Evolutionary conservation across 37 sponge, comb jelly and placozoan genomes (phyloP).

Genomic region (Dysidea cf. avara): DNA sequence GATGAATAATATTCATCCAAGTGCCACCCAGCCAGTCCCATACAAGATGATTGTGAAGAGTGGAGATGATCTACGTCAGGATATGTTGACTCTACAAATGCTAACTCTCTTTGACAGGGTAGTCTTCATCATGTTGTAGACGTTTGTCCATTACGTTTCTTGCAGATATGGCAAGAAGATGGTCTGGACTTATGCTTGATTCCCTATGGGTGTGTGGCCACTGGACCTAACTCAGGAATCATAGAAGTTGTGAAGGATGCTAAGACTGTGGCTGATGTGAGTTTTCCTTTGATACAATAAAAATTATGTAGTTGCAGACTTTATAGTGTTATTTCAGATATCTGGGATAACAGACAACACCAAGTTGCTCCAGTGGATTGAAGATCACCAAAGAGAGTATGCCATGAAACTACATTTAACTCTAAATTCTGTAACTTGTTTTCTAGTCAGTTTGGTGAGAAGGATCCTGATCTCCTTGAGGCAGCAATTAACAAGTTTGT

Average conservation of each 20-base stretch:
- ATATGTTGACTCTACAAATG: constrained; percentile 67
- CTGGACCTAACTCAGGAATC: constrained; percentile 70
- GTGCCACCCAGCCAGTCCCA: constrained; percentile 8
- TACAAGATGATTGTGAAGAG: constrained; percentile 54
- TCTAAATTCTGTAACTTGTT: too few relatives aligned
- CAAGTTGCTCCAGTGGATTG: constrained; percentile 53
- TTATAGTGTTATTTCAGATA: constrained; percentile 6
- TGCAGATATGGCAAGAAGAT: constrained; percentile 77
- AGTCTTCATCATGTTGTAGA: background rate
- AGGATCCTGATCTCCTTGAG: constrained; percentile 40
- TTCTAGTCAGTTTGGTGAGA: constrained; percentile 53
- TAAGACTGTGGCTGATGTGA: constrained; percentile 54
- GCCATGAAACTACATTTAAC: background rate
- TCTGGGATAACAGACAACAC: constrained; percentile 27
- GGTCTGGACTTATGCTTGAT: constrained; percentile 70
- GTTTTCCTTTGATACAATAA: background rate
- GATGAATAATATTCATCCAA: constrained; percentile 46
- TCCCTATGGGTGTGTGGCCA: constrained; percentile 88
- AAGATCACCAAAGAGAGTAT: constrained; percentile 49
- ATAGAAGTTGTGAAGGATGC: constrained; percentile 87
- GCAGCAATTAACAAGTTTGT: constrained; percentile 57
- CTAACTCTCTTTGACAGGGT: constrained; percentile 55
- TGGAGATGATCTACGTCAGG: constrained; percentile 69
- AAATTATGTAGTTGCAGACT: too few relatives aligned
- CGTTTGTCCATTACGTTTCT: too few relatives aligned